Evolutionary conservation across 1,140 invertebrate genomes (phyloP).

Genomic region (Penaeus japonicus): DNA sequence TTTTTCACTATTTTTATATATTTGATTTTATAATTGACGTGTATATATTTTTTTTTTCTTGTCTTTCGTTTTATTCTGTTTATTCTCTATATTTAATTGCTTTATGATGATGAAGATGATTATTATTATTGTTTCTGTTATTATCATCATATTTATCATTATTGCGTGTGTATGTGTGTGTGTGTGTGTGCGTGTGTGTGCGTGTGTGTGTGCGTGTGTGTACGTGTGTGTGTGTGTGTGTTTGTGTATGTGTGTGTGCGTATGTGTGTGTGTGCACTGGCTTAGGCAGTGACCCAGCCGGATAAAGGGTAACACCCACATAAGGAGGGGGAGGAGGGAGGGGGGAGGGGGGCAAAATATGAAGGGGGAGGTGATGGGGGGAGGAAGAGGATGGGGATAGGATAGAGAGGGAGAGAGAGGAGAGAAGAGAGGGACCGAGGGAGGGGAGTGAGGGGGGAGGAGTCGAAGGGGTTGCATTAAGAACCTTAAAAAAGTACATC

Average conservation of each 20-base stretch:
- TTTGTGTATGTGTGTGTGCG: neutral
- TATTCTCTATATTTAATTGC: no score
- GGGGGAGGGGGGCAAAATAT: neutral
- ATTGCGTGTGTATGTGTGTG: neutral
- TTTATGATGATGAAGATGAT: no score
- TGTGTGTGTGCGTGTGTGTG: neutral
- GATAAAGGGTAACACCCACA: neutral
- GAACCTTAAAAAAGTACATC: slow-evolving; percentile 51
- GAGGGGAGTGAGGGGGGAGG: neutral
- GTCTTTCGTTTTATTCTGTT: no score
- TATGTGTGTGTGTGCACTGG: neutral
- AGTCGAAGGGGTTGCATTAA: slow-evolving; percentile 28
- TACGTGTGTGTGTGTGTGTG: neutral
- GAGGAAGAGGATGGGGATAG: neutral
- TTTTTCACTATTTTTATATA: no score
- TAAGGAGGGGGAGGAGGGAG: neutral
- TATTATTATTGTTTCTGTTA: no score
- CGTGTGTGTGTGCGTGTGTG: neutral
- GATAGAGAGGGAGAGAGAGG: neutral
- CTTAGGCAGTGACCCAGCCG: neutral
- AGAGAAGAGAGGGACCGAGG: neutral
- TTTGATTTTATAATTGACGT: no score
- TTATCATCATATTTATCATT: neutral
- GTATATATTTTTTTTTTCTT: no score
- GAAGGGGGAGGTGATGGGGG: neutral